Conservation (phyloP, 92 coral and sea anemone species). For the Phenganax marumi region DNA sequence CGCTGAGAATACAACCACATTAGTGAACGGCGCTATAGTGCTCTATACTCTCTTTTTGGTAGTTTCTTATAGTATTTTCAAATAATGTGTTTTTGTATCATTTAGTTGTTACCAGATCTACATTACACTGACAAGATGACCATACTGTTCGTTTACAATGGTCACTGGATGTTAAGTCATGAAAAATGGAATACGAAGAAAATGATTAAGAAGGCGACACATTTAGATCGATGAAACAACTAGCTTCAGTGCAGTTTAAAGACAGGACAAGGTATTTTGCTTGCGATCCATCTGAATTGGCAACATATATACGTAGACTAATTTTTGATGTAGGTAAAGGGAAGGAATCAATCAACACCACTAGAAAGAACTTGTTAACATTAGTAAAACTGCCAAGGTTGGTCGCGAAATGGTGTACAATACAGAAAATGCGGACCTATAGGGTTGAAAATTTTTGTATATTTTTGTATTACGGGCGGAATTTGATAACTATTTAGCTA, state of each 20-base stretch:
- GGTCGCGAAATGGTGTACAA: too few species aligned
- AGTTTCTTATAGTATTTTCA: neutral
- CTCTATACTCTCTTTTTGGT: neutral
- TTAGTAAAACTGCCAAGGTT: too few species aligned
- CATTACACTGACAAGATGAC: conserved; percentile 85
- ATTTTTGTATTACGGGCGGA: too few species aligned
- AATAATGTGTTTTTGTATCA: neutral
- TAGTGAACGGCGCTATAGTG: too few species aligned
- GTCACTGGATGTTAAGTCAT: conserved; percentile 89
- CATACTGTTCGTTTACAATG: conserved; percentile 89
- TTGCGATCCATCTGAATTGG: neutral
- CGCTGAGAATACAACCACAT: too few species aligned
- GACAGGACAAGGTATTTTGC: neutral
- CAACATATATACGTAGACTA: neutral
- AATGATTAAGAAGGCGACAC: conserved; percentile 54
- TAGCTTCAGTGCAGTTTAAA: neutral
- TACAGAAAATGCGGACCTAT: too few species aligned
- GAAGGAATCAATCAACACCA: too few species aligned
- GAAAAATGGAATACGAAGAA: conserved; percentile 70
- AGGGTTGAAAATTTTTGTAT: too few species aligned
- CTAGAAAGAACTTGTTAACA: too few species aligned
- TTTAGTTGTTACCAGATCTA: conserved; percentile 85
- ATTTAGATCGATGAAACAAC: neutral
- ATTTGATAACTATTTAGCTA: too few species aligned
- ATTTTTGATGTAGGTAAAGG: too few species aligned